Percentiles rank a stretch among this genome's conserved stretches.
Conservation (phyloP, 1,140 invertebrate species). For the Gryon sp. region DNA sequence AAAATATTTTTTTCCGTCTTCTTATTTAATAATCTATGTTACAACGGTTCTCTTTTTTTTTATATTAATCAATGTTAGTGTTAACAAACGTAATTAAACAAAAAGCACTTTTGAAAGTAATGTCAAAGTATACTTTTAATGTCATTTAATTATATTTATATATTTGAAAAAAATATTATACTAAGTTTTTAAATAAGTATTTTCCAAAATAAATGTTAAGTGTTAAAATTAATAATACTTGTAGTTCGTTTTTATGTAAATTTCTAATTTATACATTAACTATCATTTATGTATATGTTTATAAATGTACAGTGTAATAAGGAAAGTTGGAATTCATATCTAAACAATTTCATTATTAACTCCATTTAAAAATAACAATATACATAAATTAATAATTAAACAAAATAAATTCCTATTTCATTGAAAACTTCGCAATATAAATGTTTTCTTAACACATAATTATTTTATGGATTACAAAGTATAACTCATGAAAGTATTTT, state of each 20-base stretch:
- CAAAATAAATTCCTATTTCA: no score
- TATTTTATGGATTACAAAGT: no score
- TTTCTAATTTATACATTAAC: constrained; percentile 28
- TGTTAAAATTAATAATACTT: constrained; percentile 37
- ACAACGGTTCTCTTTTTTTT: background rate
- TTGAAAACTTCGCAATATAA: no score
- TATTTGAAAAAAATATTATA: constrained; percentile 1
- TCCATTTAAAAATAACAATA: no score
- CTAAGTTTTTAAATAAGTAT: background rate
- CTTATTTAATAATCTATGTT: constrained; percentile 5
- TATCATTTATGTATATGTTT: constrained; percentile 1
- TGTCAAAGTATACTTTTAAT: no score
- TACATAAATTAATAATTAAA: background rate
- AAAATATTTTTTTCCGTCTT: constrained; percentile 7
- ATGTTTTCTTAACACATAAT: no score
- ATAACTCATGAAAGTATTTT: no score
- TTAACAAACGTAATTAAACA: background rate
- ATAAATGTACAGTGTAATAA: constrained; percentile 1
- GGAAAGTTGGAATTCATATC: background rate
- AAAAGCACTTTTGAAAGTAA: constrained; percentile 2
- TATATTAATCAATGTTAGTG: background rate
- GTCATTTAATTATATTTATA: no score
- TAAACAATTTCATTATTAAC: no score
- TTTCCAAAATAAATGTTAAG: background rate
- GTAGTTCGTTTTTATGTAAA: constrained; percentile 2